Conservation (phyloP, 2,888 invertebrate genomes). For the Ichneumoninae sp. region DNA sequence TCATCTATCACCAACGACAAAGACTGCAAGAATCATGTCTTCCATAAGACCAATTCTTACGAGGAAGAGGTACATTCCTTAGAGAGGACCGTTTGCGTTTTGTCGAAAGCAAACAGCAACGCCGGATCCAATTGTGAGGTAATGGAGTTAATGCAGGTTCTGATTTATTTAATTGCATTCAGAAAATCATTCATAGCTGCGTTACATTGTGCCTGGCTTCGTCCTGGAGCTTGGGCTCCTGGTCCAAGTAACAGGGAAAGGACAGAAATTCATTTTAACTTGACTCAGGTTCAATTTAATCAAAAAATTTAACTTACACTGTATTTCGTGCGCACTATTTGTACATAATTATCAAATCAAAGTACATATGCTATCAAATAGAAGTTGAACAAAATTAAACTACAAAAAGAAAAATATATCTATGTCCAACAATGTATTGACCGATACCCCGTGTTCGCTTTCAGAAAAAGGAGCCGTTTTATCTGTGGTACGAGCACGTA, state of each 20-base stretch:
- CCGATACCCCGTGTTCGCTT: slow-evolving; percentile 16
- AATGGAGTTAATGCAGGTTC: background rate
- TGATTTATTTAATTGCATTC: background rate
- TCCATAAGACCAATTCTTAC: slow-evolving; percentile 45
- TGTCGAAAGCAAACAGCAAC: background rate
- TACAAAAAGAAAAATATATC: background rate
- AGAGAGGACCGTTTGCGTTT: slow-evolving; percentile 58
- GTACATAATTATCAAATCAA: no score
- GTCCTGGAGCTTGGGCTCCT: no score
- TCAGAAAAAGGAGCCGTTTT: slow-evolving; percentile 54
- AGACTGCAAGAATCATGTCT: slow-evolving; percentile 62
- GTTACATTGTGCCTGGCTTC: background rate
- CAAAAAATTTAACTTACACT: no score
- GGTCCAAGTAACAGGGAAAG: background rate
- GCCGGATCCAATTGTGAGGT: slow-evolving; percentile 38
- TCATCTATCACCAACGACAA: slow-evolving; percentile 53
- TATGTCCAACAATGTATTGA: background rate
- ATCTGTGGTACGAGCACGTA: slow-evolving; percentile 63
- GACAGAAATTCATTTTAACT: background rate
- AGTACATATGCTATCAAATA: background rate
- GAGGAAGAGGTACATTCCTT: slow-evolving; percentile 59
- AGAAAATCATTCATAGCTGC: background rate
- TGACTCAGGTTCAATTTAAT: no score
- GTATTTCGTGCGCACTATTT: no score
- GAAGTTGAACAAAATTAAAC: background rate